Conservation (phyloP, 1,140 invertebrate species). For the Zaprionus lachaisei region DNA sequence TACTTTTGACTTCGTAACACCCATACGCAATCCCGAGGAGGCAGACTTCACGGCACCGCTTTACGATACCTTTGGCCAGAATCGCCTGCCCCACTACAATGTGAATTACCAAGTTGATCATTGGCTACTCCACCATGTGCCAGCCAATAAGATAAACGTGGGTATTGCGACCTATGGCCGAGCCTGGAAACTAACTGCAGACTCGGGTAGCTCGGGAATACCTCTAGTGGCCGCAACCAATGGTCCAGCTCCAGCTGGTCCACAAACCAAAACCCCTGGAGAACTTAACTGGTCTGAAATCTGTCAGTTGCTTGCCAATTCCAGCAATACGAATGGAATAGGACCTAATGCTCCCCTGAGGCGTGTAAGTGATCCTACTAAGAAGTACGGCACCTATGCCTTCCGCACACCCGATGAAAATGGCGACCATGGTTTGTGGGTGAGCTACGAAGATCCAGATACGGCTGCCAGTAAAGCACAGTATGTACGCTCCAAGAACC, state of each 20-base stretch:
- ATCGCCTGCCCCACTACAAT: constrained; percentile 88
- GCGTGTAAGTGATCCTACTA: constrained; percentile 89
- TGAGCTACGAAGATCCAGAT: constrained; percentile 94
- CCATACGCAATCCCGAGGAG: constrained; percentile 89
- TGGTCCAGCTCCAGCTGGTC: constrained; percentile 87
- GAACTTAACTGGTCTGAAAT: constrained; percentile 93
- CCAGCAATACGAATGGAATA: constrained; percentile 86
- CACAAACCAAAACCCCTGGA: constrained; percentile 89
- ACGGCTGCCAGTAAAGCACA: constrained; percentile 92
- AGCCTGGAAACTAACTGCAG: constrained; percentile 91
- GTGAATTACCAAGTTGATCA: constrained; percentile 87
- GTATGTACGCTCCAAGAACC: constrained; percentile 89
- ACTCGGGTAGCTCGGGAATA: constrained; percentile 89
- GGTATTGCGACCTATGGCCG: constrained; percentile 93
- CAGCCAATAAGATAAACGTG: constrained; percentile 91
- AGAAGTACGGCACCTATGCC: constrained; percentile 91
- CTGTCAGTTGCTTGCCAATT: constrained; percentile 89
- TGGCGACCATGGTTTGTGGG: constrained; percentile 92
- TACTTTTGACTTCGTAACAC: constrained; percentile 92
- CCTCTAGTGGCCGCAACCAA: constrained; percentile 89
- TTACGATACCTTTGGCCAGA: constrained; percentile 87
- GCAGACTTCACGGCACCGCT: constrained; percentile 90
- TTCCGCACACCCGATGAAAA: constrained; percentile 89
- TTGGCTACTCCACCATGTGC: constrained; percentile 88
- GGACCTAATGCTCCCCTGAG: constrained; percentile 87